Percentiles rank a stretch among this genome's conserved stretches.
Conservation (phyloP, 2,113 vertebrate genomes). For the Periophthalmus modestus region DNA sequence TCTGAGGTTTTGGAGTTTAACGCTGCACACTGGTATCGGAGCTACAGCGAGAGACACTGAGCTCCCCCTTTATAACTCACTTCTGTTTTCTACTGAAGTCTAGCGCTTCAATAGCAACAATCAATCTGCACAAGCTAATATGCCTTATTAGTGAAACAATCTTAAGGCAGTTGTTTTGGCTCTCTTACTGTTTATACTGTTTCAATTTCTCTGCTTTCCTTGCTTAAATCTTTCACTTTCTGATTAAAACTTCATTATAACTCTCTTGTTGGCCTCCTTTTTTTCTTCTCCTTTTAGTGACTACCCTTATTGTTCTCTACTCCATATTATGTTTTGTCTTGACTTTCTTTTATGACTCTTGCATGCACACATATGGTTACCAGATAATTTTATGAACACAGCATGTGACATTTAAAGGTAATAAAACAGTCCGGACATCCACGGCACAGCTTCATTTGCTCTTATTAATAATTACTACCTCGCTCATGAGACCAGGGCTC, state of each 20-base stretch:
- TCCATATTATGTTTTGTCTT: neutral
- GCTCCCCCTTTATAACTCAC: conserved; percentile 55
- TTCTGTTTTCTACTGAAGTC: conserved; percentile 51
- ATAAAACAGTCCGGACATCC: conserved; percentile 13
- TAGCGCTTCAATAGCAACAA: conserved; percentile 39
- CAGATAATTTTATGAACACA: conserved; percentile 20
- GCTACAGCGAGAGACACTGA: conserved; percentile 42
- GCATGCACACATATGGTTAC: neutral
- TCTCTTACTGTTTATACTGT: conserved; percentile 34
- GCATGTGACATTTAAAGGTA: conserved; percentile 27
- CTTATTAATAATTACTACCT: conserved; percentile 5
- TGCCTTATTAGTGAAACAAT: conserved; percentile 15
- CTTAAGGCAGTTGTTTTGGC: conserved; percentile 27
- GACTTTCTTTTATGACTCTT: conserved; percentile 8
- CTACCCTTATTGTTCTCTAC: conserved; percentile 10
- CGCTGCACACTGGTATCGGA: conserved; percentile 60
- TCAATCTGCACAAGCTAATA: conserved; percentile 44
- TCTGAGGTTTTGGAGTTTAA: conserved; percentile 69
- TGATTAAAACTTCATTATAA: conserved; percentile 70
- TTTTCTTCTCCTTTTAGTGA: conserved; percentile 30
- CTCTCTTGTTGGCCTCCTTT: conserved; percentile 48
- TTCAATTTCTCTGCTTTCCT: conserved; percentile 32
- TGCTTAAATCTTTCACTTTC: conserved; percentile 38
- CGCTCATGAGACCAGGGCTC: conserved; percentile 20
- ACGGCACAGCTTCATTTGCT: conserved; percentile 8